Base-by-base conservation (phyloP, 2,113 vertebrate genomes). In the Nannobrachium achirus region DNA sequence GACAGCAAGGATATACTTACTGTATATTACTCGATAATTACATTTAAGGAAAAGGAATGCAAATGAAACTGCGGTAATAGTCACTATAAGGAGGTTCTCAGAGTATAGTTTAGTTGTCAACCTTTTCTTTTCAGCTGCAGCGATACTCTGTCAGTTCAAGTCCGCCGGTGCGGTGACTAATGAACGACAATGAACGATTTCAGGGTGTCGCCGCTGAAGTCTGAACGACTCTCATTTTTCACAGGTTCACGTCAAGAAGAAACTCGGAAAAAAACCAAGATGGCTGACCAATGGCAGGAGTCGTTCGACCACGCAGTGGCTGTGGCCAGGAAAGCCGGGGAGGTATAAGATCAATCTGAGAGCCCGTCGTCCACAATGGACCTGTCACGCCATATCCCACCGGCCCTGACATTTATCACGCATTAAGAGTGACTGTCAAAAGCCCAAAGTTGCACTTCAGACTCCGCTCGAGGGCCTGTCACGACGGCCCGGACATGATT, bases 291-390 rank as follows among this genome's bases (percentile, higher is more conserved):
- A 2, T 93, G 90, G 89, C 80, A 90, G 65, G 80, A 48, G 0
- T 85, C 72, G 0, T 91, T 89, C 39, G 88, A 91, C 63, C 83
- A 87, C 49, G 92, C 91, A 1, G 86, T 92, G 10, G n/a, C 44
- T 56, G 78, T 92, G 66, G 91, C 92, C 11, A 84, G 81, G 71
- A 86, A 82, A 59, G 90, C 92, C 42, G 92, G 92, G 61, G 82
- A 51, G 63, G 92, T 93, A 74, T 33, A 5, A 33, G 6, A 33
- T 33, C 3, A 33, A 33, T 33, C 25, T 33, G 25, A 33, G 25
- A n/a, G n/a, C n/a, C 25, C 25, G 6, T 33, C 25, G 6, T 33
- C 25, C 25, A 33, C 25, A 1, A 33, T 33, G 25, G 1, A 62
- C 59, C 20, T 41, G 11, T 16, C 8, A 11, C 7, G 7, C 6